These are phyloP conservation scores for Pangasius mekongensis DNA, from an alignment of 2,797 vertebrate species.

Conservation along the genomic window DNA sequence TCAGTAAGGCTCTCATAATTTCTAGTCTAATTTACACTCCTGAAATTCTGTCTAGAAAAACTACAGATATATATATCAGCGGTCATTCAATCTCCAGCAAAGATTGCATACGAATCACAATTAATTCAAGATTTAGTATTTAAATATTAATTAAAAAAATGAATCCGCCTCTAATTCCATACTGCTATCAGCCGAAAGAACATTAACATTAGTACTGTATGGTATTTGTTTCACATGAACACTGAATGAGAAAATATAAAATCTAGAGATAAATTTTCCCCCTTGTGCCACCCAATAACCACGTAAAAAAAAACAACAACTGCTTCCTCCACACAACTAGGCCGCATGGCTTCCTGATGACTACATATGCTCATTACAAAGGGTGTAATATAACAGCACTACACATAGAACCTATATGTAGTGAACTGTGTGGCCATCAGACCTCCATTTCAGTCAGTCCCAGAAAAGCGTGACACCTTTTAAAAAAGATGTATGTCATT, in stretches of 20 bases:
- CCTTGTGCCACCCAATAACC: neutral
- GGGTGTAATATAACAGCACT: neutral
- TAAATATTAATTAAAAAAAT: neutral
- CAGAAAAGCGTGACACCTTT: too few relatives aligned
- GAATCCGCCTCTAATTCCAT: neutral
- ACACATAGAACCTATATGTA: neutral
- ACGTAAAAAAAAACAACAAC: neutral
- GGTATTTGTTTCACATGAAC: neutral
- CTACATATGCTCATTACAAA: neutral
- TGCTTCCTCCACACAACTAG: neutral
- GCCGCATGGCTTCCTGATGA: neutral
- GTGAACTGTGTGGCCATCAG: neutral
- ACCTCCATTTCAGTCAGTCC: too few relatives aligned
- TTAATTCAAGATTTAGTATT: neutral
- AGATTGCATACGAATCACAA: neutral
- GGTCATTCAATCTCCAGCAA: neutral
- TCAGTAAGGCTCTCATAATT: neutral
- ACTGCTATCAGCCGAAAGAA: neutral
- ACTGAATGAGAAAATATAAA: neutral
- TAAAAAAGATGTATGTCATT: too few relatives aligned
- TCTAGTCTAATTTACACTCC: neutral
- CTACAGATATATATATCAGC: neutral
- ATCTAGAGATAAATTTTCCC: neutral
- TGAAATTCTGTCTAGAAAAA: neutral
- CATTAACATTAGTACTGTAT: neutral